phyloP scores from a whole-genome alignment of 2,797 vertebrate species.

The Anguilla obscura region DNA sequence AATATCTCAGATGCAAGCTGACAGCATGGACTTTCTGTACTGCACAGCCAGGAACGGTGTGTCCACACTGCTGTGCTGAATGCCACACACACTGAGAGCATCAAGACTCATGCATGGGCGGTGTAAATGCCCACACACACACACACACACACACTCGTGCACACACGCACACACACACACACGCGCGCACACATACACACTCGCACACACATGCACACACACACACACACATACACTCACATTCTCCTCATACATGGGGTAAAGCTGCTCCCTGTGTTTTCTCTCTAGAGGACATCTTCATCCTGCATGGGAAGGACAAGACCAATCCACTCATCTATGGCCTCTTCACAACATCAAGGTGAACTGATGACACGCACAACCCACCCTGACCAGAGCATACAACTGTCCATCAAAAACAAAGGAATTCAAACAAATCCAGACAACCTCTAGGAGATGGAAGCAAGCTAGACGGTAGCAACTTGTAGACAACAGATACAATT shows the following conservation, averaged over 20 bases:
- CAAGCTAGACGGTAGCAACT: background rate
- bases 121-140: background rate
- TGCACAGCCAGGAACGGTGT: background rate
- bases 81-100: background rate
- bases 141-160: background rate
- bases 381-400: background rate
- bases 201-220: slow-evolving; percentile 22
- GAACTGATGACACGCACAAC: slow-evolving; percentile 16
- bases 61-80: background rate
- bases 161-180: slow-evolving; percentile 25
- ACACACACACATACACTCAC: background rate
- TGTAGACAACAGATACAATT: background rate
- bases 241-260: background rate
- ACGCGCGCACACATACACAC: slow-evolving; percentile 13
- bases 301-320: slow-evolving; percentile 76
- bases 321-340: slow-evolving; percentile 81
- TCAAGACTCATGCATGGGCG: background rate
- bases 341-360: slow-evolving; percentile 80
- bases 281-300: slow-evolving; percentile 75
- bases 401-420: background rate
- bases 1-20: background rate
- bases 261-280: slow-evolving; percentile 21
- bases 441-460: background rate
- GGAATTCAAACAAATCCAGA: background rate
- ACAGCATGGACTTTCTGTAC: background rate